phyloP scores from a whole-genome alignment of 2,888 invertebrate genomes.

The Pheosia gnoma region DNA sequence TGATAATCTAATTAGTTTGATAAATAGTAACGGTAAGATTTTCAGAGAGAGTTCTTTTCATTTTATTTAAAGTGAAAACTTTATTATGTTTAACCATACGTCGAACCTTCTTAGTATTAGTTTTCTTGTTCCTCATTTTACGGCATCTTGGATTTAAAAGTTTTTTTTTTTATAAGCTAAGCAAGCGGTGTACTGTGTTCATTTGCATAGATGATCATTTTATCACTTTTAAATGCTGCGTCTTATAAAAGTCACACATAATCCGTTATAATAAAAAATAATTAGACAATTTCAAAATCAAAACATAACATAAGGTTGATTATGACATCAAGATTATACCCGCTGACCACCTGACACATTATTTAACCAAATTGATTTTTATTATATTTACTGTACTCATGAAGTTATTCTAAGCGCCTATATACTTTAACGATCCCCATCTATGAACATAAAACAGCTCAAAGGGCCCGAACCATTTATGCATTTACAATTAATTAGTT shows the following conservation, averaged over 20 bases:
- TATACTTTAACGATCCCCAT: constrained; percentile 23
- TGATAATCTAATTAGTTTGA: constrained; percentile 37
- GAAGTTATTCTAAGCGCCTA: constrained; percentile 17
- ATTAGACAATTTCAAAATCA: neutral
- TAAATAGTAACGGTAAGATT: constrained; percentile 25
- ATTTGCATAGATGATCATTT: neutral
- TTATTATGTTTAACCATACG: no score
- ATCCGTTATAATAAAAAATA: neutral
- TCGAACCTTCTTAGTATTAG: no score
- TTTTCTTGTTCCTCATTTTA: no score
- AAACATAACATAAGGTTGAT: constrained; percentile 25
- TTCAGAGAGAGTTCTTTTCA: constrained; percentile 1
- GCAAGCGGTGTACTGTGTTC: no score
- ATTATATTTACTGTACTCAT: constrained; percentile 16
- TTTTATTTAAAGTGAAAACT: neutral
- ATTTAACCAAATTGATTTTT: constrained; percentile 17
- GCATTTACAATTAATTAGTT: constrained; percentile 36
- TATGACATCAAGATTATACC: constrained; percentile 37
- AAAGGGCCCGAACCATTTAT: constrained; percentile 28
- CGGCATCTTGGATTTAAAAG: no score
- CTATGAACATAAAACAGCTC: constrained; percentile 27
- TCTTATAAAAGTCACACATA: neutral
- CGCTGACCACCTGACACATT: constrained; percentile 21
- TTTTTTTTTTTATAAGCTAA: no score
- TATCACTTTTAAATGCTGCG: neutral